These are phyloP conservation scores for Rhingia rostrata DNA, from an alignment of 2,888 invertebrate genomes.

Conservation along the genomic window DNA sequence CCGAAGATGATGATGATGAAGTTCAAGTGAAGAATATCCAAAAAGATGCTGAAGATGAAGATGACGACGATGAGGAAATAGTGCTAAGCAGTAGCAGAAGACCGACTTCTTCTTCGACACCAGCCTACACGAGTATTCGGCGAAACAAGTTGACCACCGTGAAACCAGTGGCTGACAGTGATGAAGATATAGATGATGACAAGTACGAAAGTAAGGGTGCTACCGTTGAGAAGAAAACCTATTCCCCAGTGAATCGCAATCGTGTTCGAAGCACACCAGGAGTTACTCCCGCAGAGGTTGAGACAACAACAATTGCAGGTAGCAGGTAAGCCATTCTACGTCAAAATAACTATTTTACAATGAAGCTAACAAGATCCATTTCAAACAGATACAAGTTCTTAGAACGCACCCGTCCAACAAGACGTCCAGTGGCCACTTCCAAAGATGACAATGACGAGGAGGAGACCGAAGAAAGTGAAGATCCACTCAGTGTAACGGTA, in stretches of 20 bases:
- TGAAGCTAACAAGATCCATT: neutral
- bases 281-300: constrained; percentile 41
- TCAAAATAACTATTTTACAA: neutral
- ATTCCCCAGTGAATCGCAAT: constrained; percentile 78
- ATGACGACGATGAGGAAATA: constrained; percentile 57
- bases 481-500: constrained; percentile 81
- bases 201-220: constrained; percentile 15
- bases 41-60: constrained; percentile 74
- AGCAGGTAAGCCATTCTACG: constrained; percentile 31
- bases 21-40: constrained; percentile 75
- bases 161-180: constrained; percentile 52
- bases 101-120: constrained; percentile 80
- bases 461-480: constrained; percentile 76
- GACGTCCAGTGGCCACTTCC: constrained; percentile 74
- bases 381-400: constrained; percentile 80
- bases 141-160: constrained; percentile 85
- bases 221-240: constrained; percentile 76
- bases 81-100: constrained; percentile 73
- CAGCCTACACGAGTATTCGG: constrained; percentile 89
- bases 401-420: constrained; percentile 79
- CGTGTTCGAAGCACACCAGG: constrained; percentile 77
- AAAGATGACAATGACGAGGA: constrained; percentile 75
- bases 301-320: constrained; percentile 51
- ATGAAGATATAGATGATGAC: constrained; percentile 60
- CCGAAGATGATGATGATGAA: constrained; percentile 77